These are phyloP conservation scores for Oreochromis spilurus DNA, from an alignment of 2,113 vertebrate genomes.

Conservation along the genomic window DNA sequence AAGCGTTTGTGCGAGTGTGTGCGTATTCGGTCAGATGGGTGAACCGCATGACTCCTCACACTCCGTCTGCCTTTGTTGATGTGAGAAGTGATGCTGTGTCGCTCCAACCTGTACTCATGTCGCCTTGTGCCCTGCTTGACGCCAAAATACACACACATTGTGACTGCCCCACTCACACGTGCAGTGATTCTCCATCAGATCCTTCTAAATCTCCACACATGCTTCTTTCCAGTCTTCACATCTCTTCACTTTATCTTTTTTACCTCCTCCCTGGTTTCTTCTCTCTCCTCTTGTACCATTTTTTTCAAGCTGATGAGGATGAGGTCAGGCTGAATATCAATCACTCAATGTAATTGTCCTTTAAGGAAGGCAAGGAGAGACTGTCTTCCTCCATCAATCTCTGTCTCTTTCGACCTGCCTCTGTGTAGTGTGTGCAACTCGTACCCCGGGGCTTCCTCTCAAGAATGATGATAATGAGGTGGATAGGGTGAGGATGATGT, in stretches of 20 bases:
- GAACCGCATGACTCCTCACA: slow-evolving; percentile 49
- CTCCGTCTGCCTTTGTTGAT: slow-evolving; percentile 50
- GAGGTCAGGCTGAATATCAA: slow-evolving; percentile 67
- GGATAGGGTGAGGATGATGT: slow-evolving; percentile 43
- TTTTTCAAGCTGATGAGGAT: slow-evolving; percentile 48
- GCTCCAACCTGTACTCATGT: slow-evolving; percentile 26
- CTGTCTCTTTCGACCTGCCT: slow-evolving; percentile 43
- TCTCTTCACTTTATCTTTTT: slow-evolving; percentile 5
- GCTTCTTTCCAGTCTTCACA: background rate
- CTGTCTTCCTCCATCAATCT: slow-evolving; percentile 57
- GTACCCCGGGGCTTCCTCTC: slow-evolving; percentile 22
- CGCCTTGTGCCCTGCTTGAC: background rate
- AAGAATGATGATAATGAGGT: slow-evolving; percentile 51
- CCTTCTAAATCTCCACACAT: background rate
- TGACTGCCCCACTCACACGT: background rate
- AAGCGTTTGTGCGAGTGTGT: background rate
- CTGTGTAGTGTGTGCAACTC: background rate
- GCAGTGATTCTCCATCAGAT: slow-evolving; percentile 25
- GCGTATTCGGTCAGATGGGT: slow-evolving; percentile 38
- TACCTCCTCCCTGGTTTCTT: background rate
- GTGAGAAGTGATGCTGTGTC: slow-evolving; percentile 52
- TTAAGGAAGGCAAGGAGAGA: slow-evolving; percentile 66
- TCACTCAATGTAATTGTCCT: slow-evolving; percentile 71
- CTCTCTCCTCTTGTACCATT: slow-evolving; percentile 5
- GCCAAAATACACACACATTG: slow-evolving; percentile 8